Conservation (phyloP, 2,113 vertebrate genomes). For the Anguilla rostrata region DNA sequence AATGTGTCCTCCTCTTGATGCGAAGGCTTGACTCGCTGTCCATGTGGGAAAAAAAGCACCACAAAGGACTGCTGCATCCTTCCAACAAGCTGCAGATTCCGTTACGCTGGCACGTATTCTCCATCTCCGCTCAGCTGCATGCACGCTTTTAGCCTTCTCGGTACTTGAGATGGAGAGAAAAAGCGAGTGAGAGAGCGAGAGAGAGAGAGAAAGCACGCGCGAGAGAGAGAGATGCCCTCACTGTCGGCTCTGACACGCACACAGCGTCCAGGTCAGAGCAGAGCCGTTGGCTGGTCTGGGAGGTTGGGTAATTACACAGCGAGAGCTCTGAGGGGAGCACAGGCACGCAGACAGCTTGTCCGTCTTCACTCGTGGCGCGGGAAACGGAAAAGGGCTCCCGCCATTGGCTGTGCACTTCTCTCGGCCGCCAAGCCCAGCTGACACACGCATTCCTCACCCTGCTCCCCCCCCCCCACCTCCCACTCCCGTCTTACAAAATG, state of each 20-base stretch:
- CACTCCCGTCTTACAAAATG: slow-evolving; percentile 29
- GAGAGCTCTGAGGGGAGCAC: background rate
- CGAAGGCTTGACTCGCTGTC: background rate
- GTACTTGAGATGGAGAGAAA: too few relatives aligned
- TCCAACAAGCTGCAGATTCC: background rate
- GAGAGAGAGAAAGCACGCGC: too few relatives aligned
- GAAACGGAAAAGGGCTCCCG: slow-evolving; percentile 14
- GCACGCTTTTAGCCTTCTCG: too few relatives aligned
- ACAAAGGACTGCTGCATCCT: background rate
- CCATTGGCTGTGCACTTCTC: background rate
- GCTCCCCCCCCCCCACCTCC: background rate
- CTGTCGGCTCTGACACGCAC: background rate
- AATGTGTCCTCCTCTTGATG: background rate
- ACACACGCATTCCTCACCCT: background rate
- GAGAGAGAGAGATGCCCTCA: background rate
- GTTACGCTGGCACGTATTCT: background rate
- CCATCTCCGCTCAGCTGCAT: background rate
- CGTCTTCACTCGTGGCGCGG: background rate
- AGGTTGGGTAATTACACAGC: slow-evolving; percentile 24
- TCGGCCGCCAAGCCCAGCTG: background rate
- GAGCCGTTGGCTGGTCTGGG: background rate
- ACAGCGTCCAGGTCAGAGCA: background rate
- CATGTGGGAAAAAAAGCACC: background rate
- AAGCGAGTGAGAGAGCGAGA: too few relatives aligned
- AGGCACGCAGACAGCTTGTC: slow-evolving; percentile 6